Evolutionary conservation across 2,113 vertebrate species (phyloP), one percentile per base, ranked within the genome.

Genomic region (Phalacrocorax aristotelis): DNA sequence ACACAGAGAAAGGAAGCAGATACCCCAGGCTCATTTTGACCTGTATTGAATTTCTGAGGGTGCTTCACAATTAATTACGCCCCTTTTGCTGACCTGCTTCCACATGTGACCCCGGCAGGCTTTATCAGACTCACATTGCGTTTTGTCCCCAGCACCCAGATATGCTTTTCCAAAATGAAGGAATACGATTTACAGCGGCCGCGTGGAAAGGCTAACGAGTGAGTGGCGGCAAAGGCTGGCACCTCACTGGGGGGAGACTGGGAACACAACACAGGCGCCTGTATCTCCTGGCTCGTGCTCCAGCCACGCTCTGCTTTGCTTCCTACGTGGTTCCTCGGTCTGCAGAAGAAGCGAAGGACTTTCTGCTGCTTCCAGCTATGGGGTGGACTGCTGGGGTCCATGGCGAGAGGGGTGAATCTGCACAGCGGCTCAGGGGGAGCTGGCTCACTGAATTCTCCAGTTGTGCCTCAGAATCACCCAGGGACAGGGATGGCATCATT

Each of bases 231-330:
- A 9, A 6, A 19, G n/a, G 32, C 21, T 6, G 16, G 68, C 3
- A 1, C 52, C 16, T 19, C 22, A 0, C 10, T 7, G 42, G 32
- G 57, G 60, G 42, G 65, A 44, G 66, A 16, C 21, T 7, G 9
- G 77, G 68, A 32, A 3, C 0, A 0, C 14, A 4, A 17, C 0
- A 4, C 21, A 1, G 21, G 27, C 0, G 2, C 25, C 11, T 5
- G 9, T 0, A 2, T 14, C 51, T 17, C 49, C 57, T 3, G 0
- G 3, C 38, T 13, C 0, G 0, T 25, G 78, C 66, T 40, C 58
- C 44, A 9, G 57, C 30, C 54, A 2, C 0, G 6, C 61, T 54
- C 32, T 22, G 44, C n/a, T 19, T 18, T 3, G 55, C 16, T 8
- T 7, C 71, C 12, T 6, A 2, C 15, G 2, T 1, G 20, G 42